Evolutionary conservation across 2,888 invertebrate genomes (phyloP), one percentile per base, ranked within the genome.

Genomic region (Tanytarsus gracilentus): DNA sequence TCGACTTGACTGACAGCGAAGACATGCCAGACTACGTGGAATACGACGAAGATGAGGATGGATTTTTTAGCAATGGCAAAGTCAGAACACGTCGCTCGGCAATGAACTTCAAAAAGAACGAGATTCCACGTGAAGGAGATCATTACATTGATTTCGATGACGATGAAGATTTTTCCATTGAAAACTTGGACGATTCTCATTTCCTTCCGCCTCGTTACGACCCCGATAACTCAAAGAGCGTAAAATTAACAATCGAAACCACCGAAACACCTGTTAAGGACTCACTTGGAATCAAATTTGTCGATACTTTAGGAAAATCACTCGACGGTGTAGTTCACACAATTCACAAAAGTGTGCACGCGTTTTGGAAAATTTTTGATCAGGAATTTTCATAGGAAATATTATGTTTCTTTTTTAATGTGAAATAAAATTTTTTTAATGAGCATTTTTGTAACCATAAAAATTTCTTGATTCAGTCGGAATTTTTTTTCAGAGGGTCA

Each of bases 291-390:
- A 7, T 60, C 1, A 50, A 60, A 50, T 33, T 40, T 6, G 18
- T 60, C 14, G 60, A 60, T 18, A 29, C 26, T 26, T 60, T 60
- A 6, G 49, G 50, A 1, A 33, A 60, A 29, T 60, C 60, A 11
- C 27, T 60, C 9, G 36, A 30, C n/a, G 60, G 25, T 18, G 50
- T 50, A 1, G n/a, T 50, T 14, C 4, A 26, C 11, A 30, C 40
- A 3, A 27, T 49, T 0, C 60, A 60, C n/a, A 50, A 50, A 50
- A 30, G 14, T n/a, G 8, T 60, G 6, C 14, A 50, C 18, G 48
- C 33, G 11, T 60, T 49, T 49, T 60, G 60, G 60, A n/a, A 39
- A 14, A 27, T 55, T 4, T 55, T 55, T n/a, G n/a, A n/a, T n/a
- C n/a, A n/a, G n/a, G n/a, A n/a, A n/a, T n/a, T n/a, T n/a, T n/a